These are phyloP conservation scores for Amphipoea lucens DNA, from an alignment of 2,888 invertebrate species.

Conservation along the genomic window DNA sequence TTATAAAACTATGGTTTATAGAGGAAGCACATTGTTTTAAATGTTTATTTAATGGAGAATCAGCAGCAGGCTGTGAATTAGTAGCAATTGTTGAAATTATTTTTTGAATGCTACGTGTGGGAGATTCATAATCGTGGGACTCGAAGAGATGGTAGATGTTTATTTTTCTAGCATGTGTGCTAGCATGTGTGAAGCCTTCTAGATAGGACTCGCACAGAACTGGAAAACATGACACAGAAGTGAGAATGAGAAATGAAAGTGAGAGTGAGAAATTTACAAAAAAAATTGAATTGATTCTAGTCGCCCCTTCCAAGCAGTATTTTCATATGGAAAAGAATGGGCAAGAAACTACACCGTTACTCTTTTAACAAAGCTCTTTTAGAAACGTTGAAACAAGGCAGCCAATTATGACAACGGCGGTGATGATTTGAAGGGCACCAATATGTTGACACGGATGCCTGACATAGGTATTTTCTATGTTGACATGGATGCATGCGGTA, in stretches of 20 bases:
- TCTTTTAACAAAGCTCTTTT: not conserved
- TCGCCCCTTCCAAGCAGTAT: not conserved
- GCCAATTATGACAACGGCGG: not conserved
- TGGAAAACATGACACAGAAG: not conserved
- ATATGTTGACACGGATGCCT: not conserved
- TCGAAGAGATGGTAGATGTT: not conserved
- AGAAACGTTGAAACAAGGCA: not conserved
- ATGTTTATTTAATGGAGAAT: conserved; percentile 44
- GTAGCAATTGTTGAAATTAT: conserved; percentile 29
- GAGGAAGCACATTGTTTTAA: conserved; percentile 48
- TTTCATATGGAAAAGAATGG: not conserved
- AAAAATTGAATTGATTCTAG: not conserved
- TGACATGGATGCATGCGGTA: not conserved
- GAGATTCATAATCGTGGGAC: conserved; percentile 8
- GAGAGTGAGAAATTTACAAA: not conserved
- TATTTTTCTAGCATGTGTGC: not conserved
- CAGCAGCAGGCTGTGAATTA: conserved; percentile 40
- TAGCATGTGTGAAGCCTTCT: not conserved
- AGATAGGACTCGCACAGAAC: not conserved
- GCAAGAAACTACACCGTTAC: not conserved
- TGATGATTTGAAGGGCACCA: not conserved
- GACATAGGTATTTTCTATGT: not conserved
- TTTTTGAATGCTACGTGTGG: conserved; percentile 22
- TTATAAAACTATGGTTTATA: conserved; percentile 37
- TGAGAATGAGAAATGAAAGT: not conserved